Evolutionary conservation across 2,797 vertebrate genomes (phyloP), one percentile per base, ranked within the genome.

Genomic region (Synanceia verrucosa): DNA sequence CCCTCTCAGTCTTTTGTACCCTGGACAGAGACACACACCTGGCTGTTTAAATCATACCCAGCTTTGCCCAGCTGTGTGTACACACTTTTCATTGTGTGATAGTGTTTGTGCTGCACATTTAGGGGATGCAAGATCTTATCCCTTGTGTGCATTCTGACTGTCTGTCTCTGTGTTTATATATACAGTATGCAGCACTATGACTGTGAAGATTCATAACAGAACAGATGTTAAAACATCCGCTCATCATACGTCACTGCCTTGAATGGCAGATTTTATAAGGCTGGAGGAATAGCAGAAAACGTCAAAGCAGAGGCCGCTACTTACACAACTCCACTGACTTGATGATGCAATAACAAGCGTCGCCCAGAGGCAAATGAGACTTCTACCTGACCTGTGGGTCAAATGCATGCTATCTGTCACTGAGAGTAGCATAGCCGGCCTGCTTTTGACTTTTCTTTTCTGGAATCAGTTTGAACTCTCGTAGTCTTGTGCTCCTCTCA

Each of bases 41-140:
- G 82, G 76, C 61, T 74, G 37, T 60, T 64, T 56, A 68, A 65
- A 80, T 76, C 71, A 81, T 76, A 51, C 52, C 57, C 46, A 57
- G 4, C 56, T 1, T 13, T 33, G n/a, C 33, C 34, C 59, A 64
- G 62, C 56, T 78, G 21, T 64, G 39, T 65, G 44, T 43, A 41
- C 33, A 14, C 57, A 56, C 26, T 61, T 72, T 48, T 64, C 1
- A 56, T 52, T 61, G 33, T 33, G 55, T 21, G 6, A 74, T 28
- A 73, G 65, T 79, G 64, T 86, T 86, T 86, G 46, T 37, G 34
- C 51, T 76, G 48, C 46, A 33, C 51, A 59, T 70, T 41, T 82
- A 81, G n/a, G 26, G 5, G 7, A 75, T 46, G 16, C 12, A 37
- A 84, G 70, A 89, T 66, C 52, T 29, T 28, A 29, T 65, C 37